Evolutionary conservation across 1,140 invertebrate genomes (phyloP).

Genomic region (Charaxes varanes): DNA sequence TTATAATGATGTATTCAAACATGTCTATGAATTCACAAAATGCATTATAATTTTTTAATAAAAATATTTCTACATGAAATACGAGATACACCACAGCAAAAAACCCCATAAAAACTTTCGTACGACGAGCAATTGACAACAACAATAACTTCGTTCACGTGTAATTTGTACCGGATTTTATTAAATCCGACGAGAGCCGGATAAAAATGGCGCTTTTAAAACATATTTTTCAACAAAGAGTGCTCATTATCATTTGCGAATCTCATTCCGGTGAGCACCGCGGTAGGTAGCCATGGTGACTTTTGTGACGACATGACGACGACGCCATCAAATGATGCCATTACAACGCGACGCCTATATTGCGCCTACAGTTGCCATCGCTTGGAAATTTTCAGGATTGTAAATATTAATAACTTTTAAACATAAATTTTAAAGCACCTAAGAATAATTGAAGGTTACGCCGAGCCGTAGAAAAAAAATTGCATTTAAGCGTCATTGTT

Average conservation of each 20-base stretch:
- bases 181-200: conserved; percentile 4
- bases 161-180: conserved; percentile 4
- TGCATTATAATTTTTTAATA: no score
- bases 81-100: no score
- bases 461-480: no score
- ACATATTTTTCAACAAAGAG: conserved; percentile 24
- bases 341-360: conserved; percentile 55
- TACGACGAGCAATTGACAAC: not conserved
- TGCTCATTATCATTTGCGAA: conserved; percentile 43
- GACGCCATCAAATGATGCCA: conserved; percentile 54
- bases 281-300: conserved; percentile 59
- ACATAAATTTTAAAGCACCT: no score
- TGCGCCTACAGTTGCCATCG: conserved; percentile 18
- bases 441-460: no score
- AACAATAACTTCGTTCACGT: conserved; percentile 3
- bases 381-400: not conserved
- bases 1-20: no score
- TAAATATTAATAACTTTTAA: no score
- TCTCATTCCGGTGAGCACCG: conserved; percentile 41
- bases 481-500: no score
- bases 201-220: no score
- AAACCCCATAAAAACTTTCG: no score
- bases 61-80: no score
- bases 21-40: no score
- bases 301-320: conserved; percentile 49